A percentile compares a stretch with the other conserved stretches of the same genome.
These are phyloP conservation scores for Conus canariensis DNA, from an alignment of 2,888 invertebrate species.

Conservation along the genomic window DNA sequence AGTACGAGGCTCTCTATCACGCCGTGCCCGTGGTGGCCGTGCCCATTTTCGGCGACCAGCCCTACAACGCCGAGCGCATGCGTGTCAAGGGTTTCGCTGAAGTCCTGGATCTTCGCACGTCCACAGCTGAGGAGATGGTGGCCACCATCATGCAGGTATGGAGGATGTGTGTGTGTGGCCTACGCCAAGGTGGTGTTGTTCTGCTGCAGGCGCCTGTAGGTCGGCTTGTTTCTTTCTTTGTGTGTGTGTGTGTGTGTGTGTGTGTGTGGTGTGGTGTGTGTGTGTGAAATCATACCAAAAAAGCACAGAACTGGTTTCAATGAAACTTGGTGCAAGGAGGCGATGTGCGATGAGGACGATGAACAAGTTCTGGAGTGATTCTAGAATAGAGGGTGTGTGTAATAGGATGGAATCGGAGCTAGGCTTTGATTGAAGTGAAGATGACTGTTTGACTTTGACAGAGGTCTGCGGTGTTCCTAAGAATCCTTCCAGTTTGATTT, in stretches of 20 bases:
- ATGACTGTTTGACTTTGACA: too few species aligned
- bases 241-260: slow-evolving; percentile 21
- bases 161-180: not conserved
- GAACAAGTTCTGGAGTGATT: too few species aligned
- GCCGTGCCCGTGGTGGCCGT: slow-evolving; percentile 64
- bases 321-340: too few species aligned
- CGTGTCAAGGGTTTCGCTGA: slow-evolving; percentile 48
- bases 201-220: not conserved
- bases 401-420: too few species aligned
- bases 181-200: not conserved
- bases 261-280: not conserved
- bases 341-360: too few species aligned
- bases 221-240: not conserved
- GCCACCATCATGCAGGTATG: slow-evolving; percentile 37
- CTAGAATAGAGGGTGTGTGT: too few species aligned
- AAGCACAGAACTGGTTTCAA: too few species aligned
- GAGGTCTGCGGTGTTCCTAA: too few species aligned
- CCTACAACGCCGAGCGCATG: slow-evolving; percentile 46
- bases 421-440: too few species aligned
- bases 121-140: slow-evolving; percentile 27
- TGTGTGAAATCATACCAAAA: not conserved
- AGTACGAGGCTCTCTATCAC: slow-evolving; percentile 64
- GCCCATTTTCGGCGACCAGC: slow-evolving; percentile 58
- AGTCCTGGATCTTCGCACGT: slow-evolving; percentile 33
- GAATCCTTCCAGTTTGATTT: too few species aligned